These are phyloP conservation scores for Ophiothrix spiculata DNA, from an alignment of 35 echinoderm and acorn worm species.

Conservation along the genomic window DNA sequence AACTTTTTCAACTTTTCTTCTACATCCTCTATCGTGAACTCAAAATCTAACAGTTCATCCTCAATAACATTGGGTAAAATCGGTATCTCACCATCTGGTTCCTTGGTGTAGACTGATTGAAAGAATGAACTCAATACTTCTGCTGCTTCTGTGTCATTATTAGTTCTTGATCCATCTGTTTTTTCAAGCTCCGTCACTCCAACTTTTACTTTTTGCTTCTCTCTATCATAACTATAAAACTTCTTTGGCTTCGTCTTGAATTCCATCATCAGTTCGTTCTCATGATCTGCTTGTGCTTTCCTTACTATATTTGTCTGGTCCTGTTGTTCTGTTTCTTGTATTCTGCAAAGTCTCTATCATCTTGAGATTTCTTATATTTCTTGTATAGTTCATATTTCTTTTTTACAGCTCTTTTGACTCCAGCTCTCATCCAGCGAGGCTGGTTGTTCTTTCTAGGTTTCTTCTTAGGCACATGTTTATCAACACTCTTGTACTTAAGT, in stretches of 20 bases:
- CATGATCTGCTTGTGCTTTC: conserved; percentile 27
- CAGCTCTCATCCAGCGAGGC: conserved; percentile 8
- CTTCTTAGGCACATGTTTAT: conserved; percentile 27
- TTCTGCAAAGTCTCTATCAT: neutral
- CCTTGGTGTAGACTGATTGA: conserved; percentile 26
- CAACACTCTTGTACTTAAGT: neutral
- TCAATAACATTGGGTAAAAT: too few species aligned
- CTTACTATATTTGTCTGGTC: conserved; percentile 1
- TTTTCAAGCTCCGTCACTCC: conserved; percentile 7
- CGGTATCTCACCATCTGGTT: neutral
- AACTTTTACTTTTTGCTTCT: conserved; percentile 32
- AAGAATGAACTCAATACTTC: conserved; percentile 40
- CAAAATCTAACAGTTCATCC: neutral
- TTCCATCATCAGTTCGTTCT: conserved; percentile 10
- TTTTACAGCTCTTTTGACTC: neutral
- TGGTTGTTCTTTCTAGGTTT: neutral
- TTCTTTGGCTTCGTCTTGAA: conserved; percentile 46
- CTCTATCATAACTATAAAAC: conserved; percentile 42
- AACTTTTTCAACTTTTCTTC: conserved; percentile 2
- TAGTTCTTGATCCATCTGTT: conserved; percentile 18
- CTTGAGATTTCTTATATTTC: conserved; percentile 10
- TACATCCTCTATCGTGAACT: neutral
- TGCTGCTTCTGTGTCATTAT: conserved; percentile 19
- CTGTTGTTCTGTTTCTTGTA: conserved; percentile 35
- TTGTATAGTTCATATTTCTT: conserved; percentile 31